A percentile compares a stretch with the other conserved stretches of the same genome.
phyloP scores from a whole-genome alignment of 2,113 vertebrate genomes.

The Cygnus atratus region DNA sequence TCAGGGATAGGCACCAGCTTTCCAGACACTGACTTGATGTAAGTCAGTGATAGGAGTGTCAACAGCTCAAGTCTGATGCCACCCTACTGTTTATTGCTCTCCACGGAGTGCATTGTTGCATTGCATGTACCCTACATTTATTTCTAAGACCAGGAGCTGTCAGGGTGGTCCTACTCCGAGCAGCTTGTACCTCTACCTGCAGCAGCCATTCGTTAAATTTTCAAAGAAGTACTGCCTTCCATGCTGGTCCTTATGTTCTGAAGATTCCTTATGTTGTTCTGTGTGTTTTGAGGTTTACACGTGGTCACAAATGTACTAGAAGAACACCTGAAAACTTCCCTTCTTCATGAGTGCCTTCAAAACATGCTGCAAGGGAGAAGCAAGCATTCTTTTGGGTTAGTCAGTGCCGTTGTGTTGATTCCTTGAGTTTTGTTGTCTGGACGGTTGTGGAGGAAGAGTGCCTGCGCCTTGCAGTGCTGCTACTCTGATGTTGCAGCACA shows the following conservation, averaged over 20 bases:
- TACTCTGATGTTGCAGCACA: not conserved
- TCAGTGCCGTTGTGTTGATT: not conserved
- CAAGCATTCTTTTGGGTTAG: not conserved
- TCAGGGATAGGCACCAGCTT: not conserved
- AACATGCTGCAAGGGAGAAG: not conserved
- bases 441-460: not conserved
- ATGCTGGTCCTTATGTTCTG: not conserved
- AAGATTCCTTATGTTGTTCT: not conserved
- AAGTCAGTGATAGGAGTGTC: not conserved
- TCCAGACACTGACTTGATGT: not conserved
- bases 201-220: not conserved
- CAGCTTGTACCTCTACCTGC: not conserved
- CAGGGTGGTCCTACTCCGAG: not conserved
- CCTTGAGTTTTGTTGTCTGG: not conserved
- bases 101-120: not conserved
- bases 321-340: not conserved
- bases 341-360: not conserved
- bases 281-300: not conserved
- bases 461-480: not conserved
- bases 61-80: not conserved
- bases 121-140: rapidly evolving
- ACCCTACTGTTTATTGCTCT: not conserved
- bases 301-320: not conserved
- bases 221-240: not conserved
- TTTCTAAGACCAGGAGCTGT: not conserved